phyloP scores from a whole-genome alignment of 1,140 invertebrate genomes.

The Drosophila tristis region DNA sequence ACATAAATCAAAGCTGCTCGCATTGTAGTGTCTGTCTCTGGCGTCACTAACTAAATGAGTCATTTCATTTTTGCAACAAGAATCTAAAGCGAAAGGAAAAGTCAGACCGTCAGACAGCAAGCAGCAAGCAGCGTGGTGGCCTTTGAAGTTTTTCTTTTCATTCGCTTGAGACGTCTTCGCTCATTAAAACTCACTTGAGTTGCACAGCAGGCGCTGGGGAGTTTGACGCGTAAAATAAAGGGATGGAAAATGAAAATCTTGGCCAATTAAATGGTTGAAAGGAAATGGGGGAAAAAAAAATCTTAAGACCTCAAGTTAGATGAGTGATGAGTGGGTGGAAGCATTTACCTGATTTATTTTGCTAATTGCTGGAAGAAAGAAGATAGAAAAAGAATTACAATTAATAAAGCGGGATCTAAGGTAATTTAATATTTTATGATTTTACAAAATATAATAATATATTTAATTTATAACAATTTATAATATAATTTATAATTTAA shows the following conservation, averaged over 20 bases:
- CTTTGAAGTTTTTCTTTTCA: slow-evolving; percentile 44
- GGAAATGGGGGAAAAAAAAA: neutral
- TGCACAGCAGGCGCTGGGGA: neutral
- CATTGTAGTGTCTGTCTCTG: slow-evolving; percentile 33
- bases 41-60: slow-evolving; percentile 46
- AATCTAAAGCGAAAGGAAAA: neutral
- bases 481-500: too few relatives aligned
- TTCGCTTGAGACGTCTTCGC: slow-evolving; percentile 19
- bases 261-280: slow-evolving; percentile 20
- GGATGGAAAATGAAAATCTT: neutral
- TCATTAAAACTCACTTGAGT: slow-evolving; percentile 38
- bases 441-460: too few relatives aligned
- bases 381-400: slow-evolving; percentile 21
- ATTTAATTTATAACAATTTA: too few relatives aligned
- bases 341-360: slow-evolving; percentile 58
- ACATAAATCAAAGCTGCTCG: slow-evolving; percentile 58
- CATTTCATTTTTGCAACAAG: slow-evolving; percentile 32
- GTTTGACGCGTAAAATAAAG: too few relatives aligned
- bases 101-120: neutral
- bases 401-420: neutral
- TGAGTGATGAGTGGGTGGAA: neutral
- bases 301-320: too few relatives aligned
- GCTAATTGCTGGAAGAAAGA: slow-evolving; percentile 41
- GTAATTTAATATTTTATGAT: too few relatives aligned
- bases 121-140: neutral